Percentiles rank a stretch among this genome's conserved stretches.
Evolutionary conservation across 2,888 invertebrate genomes (phyloP).

Genomic region (Itoplectis maculator): DNA sequence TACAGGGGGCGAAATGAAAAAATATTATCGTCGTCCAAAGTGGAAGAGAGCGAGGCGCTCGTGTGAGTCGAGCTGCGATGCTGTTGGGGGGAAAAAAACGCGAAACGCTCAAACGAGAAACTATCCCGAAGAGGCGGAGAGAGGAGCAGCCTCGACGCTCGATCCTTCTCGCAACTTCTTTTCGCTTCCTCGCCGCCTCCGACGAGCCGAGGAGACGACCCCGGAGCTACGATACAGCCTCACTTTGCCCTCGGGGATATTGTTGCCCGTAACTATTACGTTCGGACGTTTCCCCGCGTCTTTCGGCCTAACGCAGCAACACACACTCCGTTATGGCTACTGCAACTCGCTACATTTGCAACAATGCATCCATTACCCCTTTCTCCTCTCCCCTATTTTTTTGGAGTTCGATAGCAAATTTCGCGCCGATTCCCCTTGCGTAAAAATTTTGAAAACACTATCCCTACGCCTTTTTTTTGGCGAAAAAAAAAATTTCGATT

Average conservation of each 20-base stretch:
- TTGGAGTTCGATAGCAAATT: too few relatives aligned
- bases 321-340: neutral
- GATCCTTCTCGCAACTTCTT: conserved; percentile 43
- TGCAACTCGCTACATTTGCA: neutral
- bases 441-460: too few relatives aligned
- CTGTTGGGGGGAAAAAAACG: conserved; percentile 44
- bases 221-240: neutral
- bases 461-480: too few relatives aligned
- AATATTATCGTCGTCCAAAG: conserved; percentile 56
- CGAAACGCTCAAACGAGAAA: conserved; percentile 48
- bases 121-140: conserved; percentile 52
- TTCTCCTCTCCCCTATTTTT: too few relatives aligned
- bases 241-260: conserved; percentile 20
- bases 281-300: conserved; percentile 32
- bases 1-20: conserved; percentile 55
- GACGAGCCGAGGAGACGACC: too few relatives aligned
- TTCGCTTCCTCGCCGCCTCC: neutral
- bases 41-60: conserved; percentile 20
- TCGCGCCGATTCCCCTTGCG: too few relatives aligned
- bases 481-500: too few relatives aligned
- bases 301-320: conserved; percentile 16
- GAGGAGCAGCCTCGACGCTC: conserved; percentile 22
- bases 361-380: neutral
- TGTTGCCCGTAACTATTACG: conserved; percentile 53
- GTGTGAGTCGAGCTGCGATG: neutral